Evolutionary conservation across 2,888 invertebrate species (phyloP).

Genomic region (Dynastes tityus): DNA sequence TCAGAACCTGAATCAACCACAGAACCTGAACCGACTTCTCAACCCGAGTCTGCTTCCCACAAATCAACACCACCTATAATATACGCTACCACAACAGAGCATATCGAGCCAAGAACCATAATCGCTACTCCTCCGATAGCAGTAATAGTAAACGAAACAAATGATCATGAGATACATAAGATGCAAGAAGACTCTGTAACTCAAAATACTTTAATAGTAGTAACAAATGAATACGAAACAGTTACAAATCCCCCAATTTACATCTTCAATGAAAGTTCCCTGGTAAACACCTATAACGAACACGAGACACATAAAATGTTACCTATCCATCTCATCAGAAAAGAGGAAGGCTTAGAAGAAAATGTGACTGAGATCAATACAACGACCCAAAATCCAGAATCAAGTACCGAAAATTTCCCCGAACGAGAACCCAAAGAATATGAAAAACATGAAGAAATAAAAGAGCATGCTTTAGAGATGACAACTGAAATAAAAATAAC

Average conservation of each 20-base stretch:
- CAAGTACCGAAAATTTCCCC: conserved; percentile 53
- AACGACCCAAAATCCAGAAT: conserved; percentile 57
- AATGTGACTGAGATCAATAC: conserved; percentile 54
- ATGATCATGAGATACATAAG: background rate
- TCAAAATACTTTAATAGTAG: conserved; percentile 58
- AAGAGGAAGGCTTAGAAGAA: background rate
- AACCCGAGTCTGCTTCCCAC: conserved; percentile 55
- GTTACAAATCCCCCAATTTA: no score
- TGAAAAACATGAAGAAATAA: background rate
- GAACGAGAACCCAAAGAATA: conserved; percentile 55
- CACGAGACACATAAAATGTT: no score
- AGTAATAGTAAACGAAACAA: background rate
- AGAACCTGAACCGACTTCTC: conserved; percentile 55
- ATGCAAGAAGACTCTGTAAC: conserved; percentile 3
- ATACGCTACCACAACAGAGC: background rate
- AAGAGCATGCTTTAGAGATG: conserved; percentile 50
- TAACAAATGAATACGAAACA: no score
- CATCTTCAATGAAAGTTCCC: no score
- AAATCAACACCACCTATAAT: background rate
- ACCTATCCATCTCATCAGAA: no score
- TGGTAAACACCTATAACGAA: no score
- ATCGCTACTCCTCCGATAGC: background rate
- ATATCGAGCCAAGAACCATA: background rate
- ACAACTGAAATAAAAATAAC: conserved; percentile 25
- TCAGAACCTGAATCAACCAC: conserved; percentile 60